phyloP scores from a whole-genome alignment of 2,797 vertebrate genomes.

The Macropus fuliginosus region DNA sequence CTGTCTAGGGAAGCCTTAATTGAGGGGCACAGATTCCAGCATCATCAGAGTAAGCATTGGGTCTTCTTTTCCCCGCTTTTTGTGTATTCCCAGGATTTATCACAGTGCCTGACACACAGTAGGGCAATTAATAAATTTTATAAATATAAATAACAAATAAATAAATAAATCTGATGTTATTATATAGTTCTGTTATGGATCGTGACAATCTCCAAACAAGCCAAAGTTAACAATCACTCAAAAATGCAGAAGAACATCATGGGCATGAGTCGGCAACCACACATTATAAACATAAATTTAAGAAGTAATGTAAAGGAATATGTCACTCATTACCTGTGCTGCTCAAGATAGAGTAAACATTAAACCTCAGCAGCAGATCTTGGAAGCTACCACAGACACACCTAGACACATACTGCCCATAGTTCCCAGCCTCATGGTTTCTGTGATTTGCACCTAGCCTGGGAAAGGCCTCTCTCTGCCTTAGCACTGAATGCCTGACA shows the following conservation, averaged over 20 bases:
- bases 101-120: neutral
- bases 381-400: neutral
- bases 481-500: neutral
- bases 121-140: neutral
- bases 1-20: conserved; percentile 32
- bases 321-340: neutral
- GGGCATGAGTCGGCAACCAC: neutral
- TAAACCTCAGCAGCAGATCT: neutral
- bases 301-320: neutral
- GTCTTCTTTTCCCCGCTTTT: neutral
- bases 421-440: neutral
- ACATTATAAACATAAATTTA: neutral
- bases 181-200: neutral
- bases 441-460: neutral
- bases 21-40: neutral
- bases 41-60: neutral
- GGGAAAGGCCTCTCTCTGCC: neutral
- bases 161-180: neutral
- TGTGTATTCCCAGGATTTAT: neutral
- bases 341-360: neutral
- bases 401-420: neutral
- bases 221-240: neutral
- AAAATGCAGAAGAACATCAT: neutral
- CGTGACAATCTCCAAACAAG: neutral
- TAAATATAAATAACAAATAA: too few species aligned